phyloP scores from a whole-genome alignment of 2,113 vertebrate species.

The Madoqua kirkii region DNA sequence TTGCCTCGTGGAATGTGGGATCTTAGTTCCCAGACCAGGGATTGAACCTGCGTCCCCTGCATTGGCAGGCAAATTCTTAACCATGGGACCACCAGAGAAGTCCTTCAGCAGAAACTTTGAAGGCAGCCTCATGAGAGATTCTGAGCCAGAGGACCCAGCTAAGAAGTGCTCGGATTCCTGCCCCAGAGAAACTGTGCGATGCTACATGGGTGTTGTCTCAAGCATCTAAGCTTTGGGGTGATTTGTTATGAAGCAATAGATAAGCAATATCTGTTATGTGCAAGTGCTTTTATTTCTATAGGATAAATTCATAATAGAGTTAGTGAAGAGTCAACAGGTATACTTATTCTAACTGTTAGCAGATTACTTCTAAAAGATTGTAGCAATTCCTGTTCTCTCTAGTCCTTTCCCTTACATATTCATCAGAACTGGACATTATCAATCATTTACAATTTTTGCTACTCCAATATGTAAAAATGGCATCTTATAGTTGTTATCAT shows the following conservation, averaged over 20 bases:
- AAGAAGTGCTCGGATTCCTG: background rate
- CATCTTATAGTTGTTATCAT: background rate
- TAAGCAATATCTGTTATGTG: background rate
- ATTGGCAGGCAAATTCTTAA: background rate
- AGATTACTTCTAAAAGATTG: background rate
- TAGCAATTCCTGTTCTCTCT: background rate
- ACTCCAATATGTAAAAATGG: background rate
- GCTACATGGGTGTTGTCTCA: background rate
- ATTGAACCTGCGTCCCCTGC: rapidly evolving
- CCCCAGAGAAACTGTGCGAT: background rate
- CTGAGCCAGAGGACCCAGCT: background rate
- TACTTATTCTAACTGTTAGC: background rate
- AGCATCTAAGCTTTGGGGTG: background rate
- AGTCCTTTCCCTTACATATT: background rate
- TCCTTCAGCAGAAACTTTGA: background rate
- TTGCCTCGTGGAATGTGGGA: background rate
- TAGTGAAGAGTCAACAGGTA: background rate
- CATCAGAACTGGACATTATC: background rate
- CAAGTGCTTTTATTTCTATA: background rate
- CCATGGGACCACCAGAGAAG: background rate
- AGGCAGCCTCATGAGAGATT: background rate
- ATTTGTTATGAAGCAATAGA: background rate
- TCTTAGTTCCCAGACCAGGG: background rate
- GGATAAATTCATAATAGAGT: background rate
- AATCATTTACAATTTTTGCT: background rate